Percentiles rank a stretch among this genome's conserved stretches.
These are phyloP conservation scores for Drosophila insularis DNA, from an alignment of 1,140 invertebrate species.

Conservation along the genomic window DNA sequence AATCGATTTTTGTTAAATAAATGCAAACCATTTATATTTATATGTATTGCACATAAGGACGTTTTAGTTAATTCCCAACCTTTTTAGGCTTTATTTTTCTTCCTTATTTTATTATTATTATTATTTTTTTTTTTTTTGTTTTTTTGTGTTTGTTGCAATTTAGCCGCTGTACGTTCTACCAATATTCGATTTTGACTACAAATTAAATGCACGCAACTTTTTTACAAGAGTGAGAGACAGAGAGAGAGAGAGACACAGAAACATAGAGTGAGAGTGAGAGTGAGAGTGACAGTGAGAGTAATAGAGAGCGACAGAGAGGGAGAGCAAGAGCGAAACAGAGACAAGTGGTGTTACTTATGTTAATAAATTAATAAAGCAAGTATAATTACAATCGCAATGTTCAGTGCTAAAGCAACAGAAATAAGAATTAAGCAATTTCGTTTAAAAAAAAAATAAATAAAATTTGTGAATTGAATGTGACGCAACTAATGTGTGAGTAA, in stretches of 20 bases:
- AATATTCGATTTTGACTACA: slow-evolving; percentile 9
- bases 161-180: slow-evolving; percentile 22
- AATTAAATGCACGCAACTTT: slow-evolving; percentile 37
- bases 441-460: slow-evolving; percentile 11
- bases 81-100: no score
- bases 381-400: slow-evolving; percentile 49
- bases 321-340: slow-evolving; percentile 37
- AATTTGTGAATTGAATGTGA: slow-evolving; percentile 10
- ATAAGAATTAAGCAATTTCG: slow-evolving; percentile 8
- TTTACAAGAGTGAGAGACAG: slow-evolving; percentile 23
- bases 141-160: slow-evolving; percentile 6
- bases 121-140: background rate
- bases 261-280: slow-evolving; percentile 1
- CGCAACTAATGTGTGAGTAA: slow-evolving; percentile 7
- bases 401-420: slow-evolving; percentile 56
- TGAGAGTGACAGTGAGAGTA: background rate
- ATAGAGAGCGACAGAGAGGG: background rate
- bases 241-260: slow-evolving; percentile 34
- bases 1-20: no score
- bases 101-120: no score
- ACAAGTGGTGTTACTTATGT: slow-evolving; percentile 33
- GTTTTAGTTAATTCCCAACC: no score
- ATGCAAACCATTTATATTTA: no score
- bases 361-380: slow-evolving; percentile 26
- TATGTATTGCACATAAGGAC: no score